Conservation (phyloP, 53 echinoderm and acorn worm genomes). For the Antedon mediterranea region DNA sequence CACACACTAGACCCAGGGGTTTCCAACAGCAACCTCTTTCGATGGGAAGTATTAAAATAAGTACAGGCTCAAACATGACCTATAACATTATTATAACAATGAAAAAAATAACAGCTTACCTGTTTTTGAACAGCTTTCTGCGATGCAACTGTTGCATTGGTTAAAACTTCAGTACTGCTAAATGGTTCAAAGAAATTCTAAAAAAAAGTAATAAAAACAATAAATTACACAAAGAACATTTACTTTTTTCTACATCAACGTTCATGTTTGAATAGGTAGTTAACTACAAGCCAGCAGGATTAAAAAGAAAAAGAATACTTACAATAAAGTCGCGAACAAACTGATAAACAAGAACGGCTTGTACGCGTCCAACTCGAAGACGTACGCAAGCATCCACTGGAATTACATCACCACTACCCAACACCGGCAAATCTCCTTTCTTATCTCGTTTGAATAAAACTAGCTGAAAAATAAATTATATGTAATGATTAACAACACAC, state of each 20-base stretch:
- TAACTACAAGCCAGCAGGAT: too few relatives aligned
- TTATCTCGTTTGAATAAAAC: slow-evolving; percentile 54
- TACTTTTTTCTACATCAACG: too few relatives aligned
- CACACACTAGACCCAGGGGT: too few relatives aligned
- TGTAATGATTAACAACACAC: neutral
- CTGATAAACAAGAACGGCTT: slow-evolving; percentile 64
- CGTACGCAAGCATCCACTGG: slow-evolving; percentile 22
- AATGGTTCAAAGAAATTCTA: slow-evolving; percentile 98
- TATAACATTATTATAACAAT: too few relatives aligned
- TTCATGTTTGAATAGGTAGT: too few relatives aligned
- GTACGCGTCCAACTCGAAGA: slow-evolving; percentile 71
- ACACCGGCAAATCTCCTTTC: neutral
- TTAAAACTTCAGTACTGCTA: slow-evolving; percentile 46
- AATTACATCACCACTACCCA: neutral
- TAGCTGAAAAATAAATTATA: slow-evolving; percentile 25
- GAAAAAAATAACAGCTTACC: too few relatives aligned
- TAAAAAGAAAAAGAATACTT: too few relatives aligned
- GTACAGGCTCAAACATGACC: too few relatives aligned
- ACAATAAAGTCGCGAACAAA: slow-evolving; percentile 70
- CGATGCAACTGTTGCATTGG: slow-evolving; percentile 52
- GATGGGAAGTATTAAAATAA: too few relatives aligned
- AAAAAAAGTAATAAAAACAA: slow-evolving; percentile 3
- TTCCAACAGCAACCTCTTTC: too few relatives aligned
- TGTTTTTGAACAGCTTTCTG: slow-evolving; percentile 56
- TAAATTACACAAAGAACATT: too few relatives aligned